Conservation (phyloP, 1,140 invertebrate species). For the Musca vetustissima region DNA sequence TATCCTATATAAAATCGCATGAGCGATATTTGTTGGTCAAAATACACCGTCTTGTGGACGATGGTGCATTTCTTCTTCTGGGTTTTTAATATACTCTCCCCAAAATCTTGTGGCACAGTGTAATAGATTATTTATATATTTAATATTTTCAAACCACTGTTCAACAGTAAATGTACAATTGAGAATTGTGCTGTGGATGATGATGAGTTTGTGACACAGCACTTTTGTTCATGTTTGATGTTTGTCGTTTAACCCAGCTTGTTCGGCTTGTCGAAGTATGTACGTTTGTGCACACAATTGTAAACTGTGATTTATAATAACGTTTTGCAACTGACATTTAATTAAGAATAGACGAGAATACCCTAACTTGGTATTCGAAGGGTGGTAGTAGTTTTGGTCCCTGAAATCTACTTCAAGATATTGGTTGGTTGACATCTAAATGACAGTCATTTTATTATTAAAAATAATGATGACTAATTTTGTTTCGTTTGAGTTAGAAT, state of each 20-base stretch:
- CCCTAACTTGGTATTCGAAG: not conserved
- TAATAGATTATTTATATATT: no score
- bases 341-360: constrained; percentile 24
- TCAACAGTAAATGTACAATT: not conserved
- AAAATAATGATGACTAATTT: constrained; percentile 19
- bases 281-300: constrained; percentile 6
- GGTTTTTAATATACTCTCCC: no score
- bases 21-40: no score
- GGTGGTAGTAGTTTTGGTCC: not conserved
- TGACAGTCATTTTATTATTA: constrained; percentile 27
- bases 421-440: constrained; percentile 19
- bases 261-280: not conserved
- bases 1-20: no score
- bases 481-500: no score
- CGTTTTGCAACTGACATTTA: constrained; percentile 31
- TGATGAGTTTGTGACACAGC: constrained; percentile 26
- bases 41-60: no score
- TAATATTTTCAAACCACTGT: no score
- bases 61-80: no score
- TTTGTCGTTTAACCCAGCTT: constrained; percentile 12
- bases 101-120: no score
- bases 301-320: constrained; percentile 31
- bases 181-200: constrained; percentile 1
- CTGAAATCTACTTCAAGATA: not conserved
- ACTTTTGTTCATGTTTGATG: constrained; percentile 10